A percentile compares a stretch with the other conserved stretches of the same genome.
Evolutionary conservation across 2,797 vertebrate genomes (phyloP).

Genomic region (Cyprinella venusta): DNA sequence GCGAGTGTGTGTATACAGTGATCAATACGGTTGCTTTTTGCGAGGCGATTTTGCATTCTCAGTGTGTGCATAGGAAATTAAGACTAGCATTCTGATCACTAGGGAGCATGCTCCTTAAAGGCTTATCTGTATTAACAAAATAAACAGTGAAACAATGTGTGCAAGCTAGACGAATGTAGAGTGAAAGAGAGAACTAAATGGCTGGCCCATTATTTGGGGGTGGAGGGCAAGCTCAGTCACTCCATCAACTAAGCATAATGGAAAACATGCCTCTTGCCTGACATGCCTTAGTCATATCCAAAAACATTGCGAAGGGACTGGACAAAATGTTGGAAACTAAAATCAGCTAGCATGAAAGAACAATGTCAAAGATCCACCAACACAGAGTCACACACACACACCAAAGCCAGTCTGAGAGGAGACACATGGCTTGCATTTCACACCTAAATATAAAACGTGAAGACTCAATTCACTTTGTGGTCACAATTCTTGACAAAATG

Average conservation of each 20-base stretch:
- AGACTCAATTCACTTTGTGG: conserved; percentile 40
- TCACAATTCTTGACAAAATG: conserved; percentile 38
- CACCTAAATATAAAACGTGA: conserved; percentile 48
- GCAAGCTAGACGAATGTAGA: conserved; percentile 3
- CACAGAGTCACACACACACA: conserved; percentile 39
- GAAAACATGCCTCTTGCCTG: conserved; percentile 37
- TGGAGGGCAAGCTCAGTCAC: conserved; percentile 15
- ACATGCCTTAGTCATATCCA: conserved; percentile 41
- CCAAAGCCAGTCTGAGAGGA: background rate
- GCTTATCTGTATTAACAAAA: conserved; percentile 46
- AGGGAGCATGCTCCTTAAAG: conserved; percentile 14
- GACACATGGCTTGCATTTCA: conserved; percentile 36
- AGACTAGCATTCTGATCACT: conserved; percentile 19
- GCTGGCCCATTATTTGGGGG: conserved; percentile 5
- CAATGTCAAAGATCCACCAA: conserved; percentile 20
- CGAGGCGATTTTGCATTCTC: conserved; percentile 19
- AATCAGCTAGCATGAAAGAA: conserved; percentile 12
- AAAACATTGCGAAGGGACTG: conserved; percentile 13
- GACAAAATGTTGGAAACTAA: background rate
- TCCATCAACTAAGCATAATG: conserved; percentile 36
- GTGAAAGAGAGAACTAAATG: background rate
- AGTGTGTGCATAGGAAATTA: background rate
- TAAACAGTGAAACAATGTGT: conserved; percentile 32
- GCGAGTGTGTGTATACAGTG: background rate
- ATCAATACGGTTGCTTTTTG: conserved; percentile 15